Conservation (phyloP, 2,888 invertebrate species). For the Peribatodes rhomboidaria region DNA sequence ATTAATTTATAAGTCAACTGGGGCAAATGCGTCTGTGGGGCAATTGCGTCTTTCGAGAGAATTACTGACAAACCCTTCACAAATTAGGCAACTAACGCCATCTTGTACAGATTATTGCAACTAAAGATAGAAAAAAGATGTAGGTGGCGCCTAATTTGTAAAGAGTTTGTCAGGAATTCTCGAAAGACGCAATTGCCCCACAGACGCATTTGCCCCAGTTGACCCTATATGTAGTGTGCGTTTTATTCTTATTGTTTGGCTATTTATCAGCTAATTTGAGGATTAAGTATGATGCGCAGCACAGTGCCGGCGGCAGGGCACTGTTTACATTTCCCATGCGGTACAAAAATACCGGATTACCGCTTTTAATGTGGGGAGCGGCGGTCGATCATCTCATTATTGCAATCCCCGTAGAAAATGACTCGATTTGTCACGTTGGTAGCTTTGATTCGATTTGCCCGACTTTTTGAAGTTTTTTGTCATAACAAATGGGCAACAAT, state of each 20-base stretch:
- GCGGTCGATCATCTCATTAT: slow-evolving; percentile 67
- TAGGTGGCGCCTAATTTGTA: too few species aligned
- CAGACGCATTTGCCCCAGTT: too few species aligned
- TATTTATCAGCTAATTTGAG: slow-evolving; percentile 77
- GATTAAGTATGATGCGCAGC: slow-evolving; percentile 63
- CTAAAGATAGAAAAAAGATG: too few species aligned
- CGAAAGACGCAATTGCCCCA: too few species aligned
- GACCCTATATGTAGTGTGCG: too few species aligned
- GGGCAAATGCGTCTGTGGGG: too few species aligned
- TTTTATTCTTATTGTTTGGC: slow-evolving; percentile 21
- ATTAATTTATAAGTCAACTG: too few species aligned
- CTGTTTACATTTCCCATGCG: slow-evolving; percentile 84
- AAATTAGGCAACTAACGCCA: too few species aligned
- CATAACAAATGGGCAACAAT: slow-evolving; percentile 7
- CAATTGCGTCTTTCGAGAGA: too few species aligned
- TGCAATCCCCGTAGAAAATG: slow-evolving; percentile 79
- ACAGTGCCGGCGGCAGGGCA: slow-evolving; percentile 62
- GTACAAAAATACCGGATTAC: slow-evolving; percentile 40
- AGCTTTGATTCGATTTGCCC: slow-evolving; percentile 65
- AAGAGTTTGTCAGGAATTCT: too few species aligned
- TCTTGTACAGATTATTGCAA: too few species aligned
- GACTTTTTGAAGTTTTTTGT: slow-evolving; percentile 52
- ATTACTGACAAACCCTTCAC: too few species aligned
- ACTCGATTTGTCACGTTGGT: slow-evolving; percentile 72
- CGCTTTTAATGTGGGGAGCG: slow-evolving; percentile 57